A percentile compares a stretch with the other conserved stretches of the same genome.
Evolutionary conservation across 1,140 invertebrate species (phyloP).

Genomic region (Harpegnathos saltator): DNA sequence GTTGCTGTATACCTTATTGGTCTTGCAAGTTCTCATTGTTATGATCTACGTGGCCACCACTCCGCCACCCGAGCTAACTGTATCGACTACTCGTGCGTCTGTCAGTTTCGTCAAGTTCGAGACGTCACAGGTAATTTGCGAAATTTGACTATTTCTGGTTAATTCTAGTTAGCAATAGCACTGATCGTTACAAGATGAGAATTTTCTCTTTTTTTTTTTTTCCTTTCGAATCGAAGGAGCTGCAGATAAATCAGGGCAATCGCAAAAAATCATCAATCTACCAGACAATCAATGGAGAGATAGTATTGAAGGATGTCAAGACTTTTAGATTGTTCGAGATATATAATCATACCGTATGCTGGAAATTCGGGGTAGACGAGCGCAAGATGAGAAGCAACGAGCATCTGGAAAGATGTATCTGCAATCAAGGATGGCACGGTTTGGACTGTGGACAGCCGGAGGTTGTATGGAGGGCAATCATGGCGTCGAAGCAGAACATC

Average conservation of each 20-base stretch:
- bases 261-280: slow-evolving; percentile 74
- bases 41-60: slow-evolving; percentile 84
- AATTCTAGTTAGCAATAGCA: no score
- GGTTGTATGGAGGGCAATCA: slow-evolving; percentile 88
- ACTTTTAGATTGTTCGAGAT: slow-evolving; percentile 82
- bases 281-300: slow-evolving; percentile 79
- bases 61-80: slow-evolving; percentile 78
- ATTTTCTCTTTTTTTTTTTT: slow-evolving; percentile 1
- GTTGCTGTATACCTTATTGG: slow-evolving; percentile 82
- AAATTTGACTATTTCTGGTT: slow-evolving; percentile 5
- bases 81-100: slow-evolving; percentile 75
- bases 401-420: slow-evolving; percentile 85
- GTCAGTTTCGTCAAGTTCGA: slow-evolving; percentile 82
- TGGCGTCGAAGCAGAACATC: slow-evolving; percentile 86
- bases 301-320: slow-evolving; percentile 81
- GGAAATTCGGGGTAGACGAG: slow-evolving; percentile 86
- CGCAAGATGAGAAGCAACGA: slow-evolving; percentile 79
- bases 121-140: slow-evolving; percentile 72
- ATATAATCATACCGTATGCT: slow-evolving; percentile 87
- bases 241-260: slow-evolving; percentile 58
- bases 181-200: no score
- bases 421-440: slow-evolving; percentile 88
- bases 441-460: slow-evolving; percentile 89
- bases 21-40: slow-evolving; percentile 83
- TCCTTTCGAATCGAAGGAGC: slow-evolving; percentile 64